Conservation (phyloP, 2,888 invertebrate genomes). For the Leptinotarsa juncta region DNA sequence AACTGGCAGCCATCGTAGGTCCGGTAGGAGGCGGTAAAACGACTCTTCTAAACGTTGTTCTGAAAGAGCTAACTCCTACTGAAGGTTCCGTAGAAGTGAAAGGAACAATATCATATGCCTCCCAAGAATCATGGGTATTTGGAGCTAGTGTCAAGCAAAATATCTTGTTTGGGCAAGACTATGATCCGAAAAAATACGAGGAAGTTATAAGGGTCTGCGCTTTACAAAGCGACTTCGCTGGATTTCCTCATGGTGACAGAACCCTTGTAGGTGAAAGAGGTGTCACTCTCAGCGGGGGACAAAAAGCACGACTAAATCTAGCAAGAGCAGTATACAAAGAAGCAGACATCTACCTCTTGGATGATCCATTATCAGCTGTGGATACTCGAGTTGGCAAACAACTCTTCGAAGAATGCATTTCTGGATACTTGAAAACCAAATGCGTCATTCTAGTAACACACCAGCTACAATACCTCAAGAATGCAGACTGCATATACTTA, state of each 20-base stretch:
- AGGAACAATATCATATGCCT: constrained; percentile 80
- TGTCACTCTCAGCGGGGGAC: constrained; percentile 80
- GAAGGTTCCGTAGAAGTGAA: constrained; percentile 74
- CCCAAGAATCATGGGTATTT: constrained; percentile 88
- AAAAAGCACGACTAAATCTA: constrained; percentile 87
- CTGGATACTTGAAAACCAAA: constrained; percentile 72
- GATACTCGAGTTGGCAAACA: constrained; percentile 89
- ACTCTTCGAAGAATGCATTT: constrained; percentile 84
- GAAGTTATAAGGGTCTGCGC: constrained; percentile 77
- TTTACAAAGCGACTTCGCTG: constrained; percentile 76
- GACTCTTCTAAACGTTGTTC: constrained; percentile 67
- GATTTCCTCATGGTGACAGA: constrained; percentile 81
- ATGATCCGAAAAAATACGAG: constrained; percentile 74
- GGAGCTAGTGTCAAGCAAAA: constrained; percentile 89
- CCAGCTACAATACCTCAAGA: constrained; percentile 74
- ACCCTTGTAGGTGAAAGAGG: constrained; percentile 83
- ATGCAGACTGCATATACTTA: constrained; percentile 69
- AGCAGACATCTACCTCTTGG: constrained; percentile 70
- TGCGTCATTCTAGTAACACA: constrained; percentile 81
- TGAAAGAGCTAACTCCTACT: constrained; percentile 79
- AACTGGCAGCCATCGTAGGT: constrained; percentile 69
- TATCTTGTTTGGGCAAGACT: constrained; percentile 85
- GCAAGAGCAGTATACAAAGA: constrained; percentile 56
- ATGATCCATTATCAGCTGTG: constrained; percentile 90
- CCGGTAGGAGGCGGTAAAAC: constrained; percentile 75